A percentile compares a stretch with the other conserved stretches of the same genome.
These are phyloP conservation scores for Hippocampus kuda DNA, from an alignment of 2,797 vertebrate species.

Conservation along the genomic window DNA sequence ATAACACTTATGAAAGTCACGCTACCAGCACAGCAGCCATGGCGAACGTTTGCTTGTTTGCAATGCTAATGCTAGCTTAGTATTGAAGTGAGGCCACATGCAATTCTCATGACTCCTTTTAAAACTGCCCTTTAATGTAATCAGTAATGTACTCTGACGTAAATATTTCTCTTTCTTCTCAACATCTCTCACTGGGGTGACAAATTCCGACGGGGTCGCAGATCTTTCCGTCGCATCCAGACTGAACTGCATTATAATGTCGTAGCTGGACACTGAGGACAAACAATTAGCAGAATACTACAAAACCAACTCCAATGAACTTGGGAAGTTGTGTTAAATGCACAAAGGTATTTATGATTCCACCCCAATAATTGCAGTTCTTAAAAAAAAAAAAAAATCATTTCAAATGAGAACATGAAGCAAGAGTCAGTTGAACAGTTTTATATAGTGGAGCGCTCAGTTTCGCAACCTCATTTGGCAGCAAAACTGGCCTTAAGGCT, in stretches of 20 bases:
- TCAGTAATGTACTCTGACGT: too few species aligned
- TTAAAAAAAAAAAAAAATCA: conserved; percentile 6
- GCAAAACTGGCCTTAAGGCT: background rate
- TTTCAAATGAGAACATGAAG: background rate
- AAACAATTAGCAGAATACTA: background rate
- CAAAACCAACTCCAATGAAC: background rate
- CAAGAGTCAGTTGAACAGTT: background rate
- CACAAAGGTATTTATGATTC: conserved; percentile 51
- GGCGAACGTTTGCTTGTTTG: background rate
- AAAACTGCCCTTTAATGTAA: background rate
- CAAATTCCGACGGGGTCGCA: background rate
- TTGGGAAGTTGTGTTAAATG: background rate
- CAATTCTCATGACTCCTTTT: background rate
- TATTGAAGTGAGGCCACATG: background rate
- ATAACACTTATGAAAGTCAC: background rate
- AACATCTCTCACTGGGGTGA: background rate
- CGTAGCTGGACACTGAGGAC: background rate
- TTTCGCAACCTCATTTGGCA: background rate
- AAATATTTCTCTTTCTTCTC: too few species aligned
- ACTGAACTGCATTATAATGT: background rate
- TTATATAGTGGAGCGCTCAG: background rate
- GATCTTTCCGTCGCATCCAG: background rate
- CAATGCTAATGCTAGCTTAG: background rate
- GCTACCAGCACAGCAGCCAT: background rate
- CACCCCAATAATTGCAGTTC: too few species aligned